These are phyloP conservation scores for Drosophila obscura DNA, from an alignment of 1,140 invertebrate genomes.

Conservation along the genomic window DNA sequence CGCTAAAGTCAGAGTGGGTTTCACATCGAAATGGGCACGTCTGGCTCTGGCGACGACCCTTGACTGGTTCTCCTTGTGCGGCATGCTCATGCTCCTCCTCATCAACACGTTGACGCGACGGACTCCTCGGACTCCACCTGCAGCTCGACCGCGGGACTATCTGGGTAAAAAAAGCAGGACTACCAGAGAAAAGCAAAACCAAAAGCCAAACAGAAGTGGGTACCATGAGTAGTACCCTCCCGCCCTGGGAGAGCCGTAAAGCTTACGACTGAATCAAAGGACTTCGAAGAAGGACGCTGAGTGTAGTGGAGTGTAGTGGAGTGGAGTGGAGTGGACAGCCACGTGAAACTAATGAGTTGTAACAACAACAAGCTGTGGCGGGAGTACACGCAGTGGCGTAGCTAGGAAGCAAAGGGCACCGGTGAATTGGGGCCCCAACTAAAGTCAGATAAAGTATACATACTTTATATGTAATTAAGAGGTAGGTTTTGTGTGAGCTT, in stretches of 20 bases:
- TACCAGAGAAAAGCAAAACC: background rate
- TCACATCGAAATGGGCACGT: slow-evolving; percentile 53
- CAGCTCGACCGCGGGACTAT: too few species aligned
- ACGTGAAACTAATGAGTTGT: slow-evolving; percentile 73
- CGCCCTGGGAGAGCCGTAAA: slow-evolving; percentile 41
- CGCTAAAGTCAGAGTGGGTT: background rate
- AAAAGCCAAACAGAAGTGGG: slow-evolving; percentile 19
- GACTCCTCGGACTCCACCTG: background rate
- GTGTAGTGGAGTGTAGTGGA: background rate
- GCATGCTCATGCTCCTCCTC: slow-evolving; percentile 28
- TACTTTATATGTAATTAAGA: too few species aligned
- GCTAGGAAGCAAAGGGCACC: too few species aligned
- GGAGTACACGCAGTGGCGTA: slow-evolving; percentile 35
- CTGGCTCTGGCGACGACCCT: slow-evolving; percentile 54
- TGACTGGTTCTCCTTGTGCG: slow-evolving; percentile 60
- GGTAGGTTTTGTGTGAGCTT: too few species aligned
- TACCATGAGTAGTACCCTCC: background rate
- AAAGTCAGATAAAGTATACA: too few species aligned
- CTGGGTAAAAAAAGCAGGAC: background rate
- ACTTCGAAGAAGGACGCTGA: slow-evolving; percentile 32
- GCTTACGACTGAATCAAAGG: slow-evolving; percentile 73
- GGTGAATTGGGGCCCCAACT: too few species aligned
- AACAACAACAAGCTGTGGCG: slow-evolving; percentile 54
- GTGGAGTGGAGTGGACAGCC: slow-evolving; percentile 4
- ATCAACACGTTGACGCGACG: slow-evolving; percentile 41